phyloP scores from a whole-genome alignment of 2,113 vertebrate species.

The Propithecus coquereli region DNA sequence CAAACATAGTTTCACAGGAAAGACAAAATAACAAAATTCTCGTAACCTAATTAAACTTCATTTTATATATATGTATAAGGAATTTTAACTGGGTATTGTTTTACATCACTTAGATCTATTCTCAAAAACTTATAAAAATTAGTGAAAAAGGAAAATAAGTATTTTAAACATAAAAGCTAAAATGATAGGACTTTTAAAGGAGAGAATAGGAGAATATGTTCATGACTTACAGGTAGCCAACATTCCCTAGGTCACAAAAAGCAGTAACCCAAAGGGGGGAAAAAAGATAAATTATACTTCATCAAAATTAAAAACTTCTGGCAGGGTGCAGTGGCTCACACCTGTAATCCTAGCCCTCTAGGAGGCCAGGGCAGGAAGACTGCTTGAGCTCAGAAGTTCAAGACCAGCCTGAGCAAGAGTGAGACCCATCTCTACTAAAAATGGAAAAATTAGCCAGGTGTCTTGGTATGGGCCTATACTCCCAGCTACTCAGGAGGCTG shows the following conservation, averaged over 20 bases:
- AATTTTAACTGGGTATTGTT: conserved; percentile 10
- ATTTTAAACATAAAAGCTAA: conserved; percentile 5
- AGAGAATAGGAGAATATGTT: background rate
- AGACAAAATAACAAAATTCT: conserved; percentile 11
- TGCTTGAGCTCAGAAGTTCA: no score
- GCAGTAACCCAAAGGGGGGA: background rate
- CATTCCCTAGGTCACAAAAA: background rate
- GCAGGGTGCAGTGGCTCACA: no score
- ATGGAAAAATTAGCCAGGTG: no score
- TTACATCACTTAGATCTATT: background rate
- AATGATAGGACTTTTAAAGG: background rate
- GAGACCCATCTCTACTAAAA: no score
- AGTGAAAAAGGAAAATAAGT: conserved; percentile 31
- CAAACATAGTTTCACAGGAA: background rate
- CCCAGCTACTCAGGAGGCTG: no score
- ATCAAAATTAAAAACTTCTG: background rate
- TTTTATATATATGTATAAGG: background rate
- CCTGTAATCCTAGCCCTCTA: no score
- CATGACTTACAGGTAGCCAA: background rate
- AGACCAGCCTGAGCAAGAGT: no score
- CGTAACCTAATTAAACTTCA: conserved; percentile 21
- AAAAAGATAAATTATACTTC: background rate
- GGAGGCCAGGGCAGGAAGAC: no score
- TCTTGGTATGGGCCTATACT: no score
- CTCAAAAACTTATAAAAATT: background rate